A percentile compares a stretch with the other conserved stretches of the same genome.
phyloP scores from a whole-genome alignment of 2,888 invertebrate species.

The Tipula lateralis region DNA sequence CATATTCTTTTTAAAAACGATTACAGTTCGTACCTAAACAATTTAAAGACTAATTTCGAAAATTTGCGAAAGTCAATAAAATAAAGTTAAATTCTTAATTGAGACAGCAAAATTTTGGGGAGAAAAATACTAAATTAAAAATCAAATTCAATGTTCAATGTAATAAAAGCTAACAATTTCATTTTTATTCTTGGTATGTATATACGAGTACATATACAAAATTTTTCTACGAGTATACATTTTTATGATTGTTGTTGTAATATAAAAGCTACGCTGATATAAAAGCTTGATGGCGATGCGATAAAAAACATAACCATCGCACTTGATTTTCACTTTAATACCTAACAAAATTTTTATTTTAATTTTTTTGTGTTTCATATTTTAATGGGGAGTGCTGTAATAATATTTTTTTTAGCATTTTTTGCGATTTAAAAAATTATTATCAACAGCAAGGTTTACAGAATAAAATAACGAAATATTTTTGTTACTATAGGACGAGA shows the following conservation, averaged over 20 bases:
- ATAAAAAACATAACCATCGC: background rate
- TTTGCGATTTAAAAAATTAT: background rate
- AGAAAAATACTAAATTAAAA: background rate
- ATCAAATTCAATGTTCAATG: background rate
- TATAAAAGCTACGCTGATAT: background rate
- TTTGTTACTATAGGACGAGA: background rate
- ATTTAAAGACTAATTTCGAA: background rate
- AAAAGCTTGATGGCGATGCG: background rate
- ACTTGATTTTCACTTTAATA: background rate
- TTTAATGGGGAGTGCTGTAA: background rate
- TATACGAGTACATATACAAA: background rate
- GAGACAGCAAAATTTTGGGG: background rate
- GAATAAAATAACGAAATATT: background rate
- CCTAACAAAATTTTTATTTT: background rate
- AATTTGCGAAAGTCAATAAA: background rate
- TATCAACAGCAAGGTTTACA: background rate
- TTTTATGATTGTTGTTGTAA: background rate
- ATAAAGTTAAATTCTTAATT: background rate
- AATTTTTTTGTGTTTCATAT: too few relatives aligned
- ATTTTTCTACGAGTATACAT: background rate
- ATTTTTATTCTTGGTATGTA: background rate
- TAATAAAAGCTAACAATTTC: background rate
- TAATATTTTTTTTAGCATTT: background rate
- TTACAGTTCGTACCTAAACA: background rate
- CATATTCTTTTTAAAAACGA: too few relatives aligned